phyloP scores from a whole-genome alignment of 2,113 vertebrate genomes.

The Leucopsar rothschildi region DNA sequence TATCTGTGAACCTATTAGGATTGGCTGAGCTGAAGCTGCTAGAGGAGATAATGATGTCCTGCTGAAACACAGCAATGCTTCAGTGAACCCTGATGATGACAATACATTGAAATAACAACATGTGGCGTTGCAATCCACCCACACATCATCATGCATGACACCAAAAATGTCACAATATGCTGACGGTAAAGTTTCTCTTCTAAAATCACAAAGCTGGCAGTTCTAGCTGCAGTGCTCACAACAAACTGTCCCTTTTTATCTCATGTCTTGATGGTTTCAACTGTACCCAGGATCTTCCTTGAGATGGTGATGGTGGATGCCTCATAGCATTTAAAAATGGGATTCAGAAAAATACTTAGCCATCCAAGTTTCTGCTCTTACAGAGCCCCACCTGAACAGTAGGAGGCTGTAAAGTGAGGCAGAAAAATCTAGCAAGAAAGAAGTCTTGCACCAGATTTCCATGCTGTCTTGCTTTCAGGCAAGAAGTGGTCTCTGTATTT shows the following conservation, averaged over 20 bases:
- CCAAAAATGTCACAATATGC: slow-evolving; percentile 16
- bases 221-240: not conserved
- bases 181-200: slow-evolving; percentile 20
- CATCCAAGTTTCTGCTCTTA: not conserved
- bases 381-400: not conserved
- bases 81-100: not conserved
- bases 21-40: not conserved
- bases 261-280: not conserved
- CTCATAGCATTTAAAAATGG: not conserved
- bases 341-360: not conserved
- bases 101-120: slow-evolving; percentile 43
- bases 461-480: not conserved
- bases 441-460: not conserved
- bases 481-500: not conserved
- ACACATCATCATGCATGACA: not conserved
- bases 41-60: slow-evolving; percentile 9
- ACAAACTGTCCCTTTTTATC: not conserved
- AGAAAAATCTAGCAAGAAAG: not conserved
- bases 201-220: slow-evolving; percentile 20
- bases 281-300: not conserved
- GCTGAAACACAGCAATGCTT: not conserved
- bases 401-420: not conserved
- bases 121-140: slow-evolving; percentile 28
- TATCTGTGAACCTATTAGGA: not conserved
- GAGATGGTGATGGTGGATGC: not conserved